Percentiles rank a stretch among this genome's conserved stretches.
phyloP scores from a whole-genome alignment of 2,888 invertebrate genomes.

The Acanthococcus lagerstroemiae region DNA sequence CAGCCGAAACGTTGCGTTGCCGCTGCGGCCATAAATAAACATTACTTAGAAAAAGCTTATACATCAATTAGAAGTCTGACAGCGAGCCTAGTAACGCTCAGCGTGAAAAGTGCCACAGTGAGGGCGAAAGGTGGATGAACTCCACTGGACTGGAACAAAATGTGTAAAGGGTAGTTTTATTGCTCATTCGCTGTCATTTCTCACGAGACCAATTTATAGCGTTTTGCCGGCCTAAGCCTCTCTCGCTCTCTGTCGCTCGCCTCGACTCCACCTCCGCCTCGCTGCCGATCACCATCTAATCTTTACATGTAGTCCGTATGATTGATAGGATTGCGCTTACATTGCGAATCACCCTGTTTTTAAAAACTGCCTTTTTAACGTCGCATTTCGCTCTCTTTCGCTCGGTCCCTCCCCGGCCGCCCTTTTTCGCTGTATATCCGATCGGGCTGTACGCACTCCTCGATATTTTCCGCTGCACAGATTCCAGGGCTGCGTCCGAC shows the following conservation, averaged over 20 bases:
- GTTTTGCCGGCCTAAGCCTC: slow-evolving; percentile 16
- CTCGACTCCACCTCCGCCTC: not conserved
- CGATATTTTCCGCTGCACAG: no score
- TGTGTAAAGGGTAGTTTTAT: slow-evolving; percentile 26
- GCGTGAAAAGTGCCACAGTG: not conserved
- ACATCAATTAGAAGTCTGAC: slow-evolving; percentile 26
- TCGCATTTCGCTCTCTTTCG: no score
- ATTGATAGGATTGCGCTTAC: slow-evolving; percentile 10
- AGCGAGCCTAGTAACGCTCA: slow-evolving; percentile 1
- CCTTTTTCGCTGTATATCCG: no score
- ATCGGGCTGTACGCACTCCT: no score
- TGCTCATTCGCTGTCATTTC: slow-evolving; percentile 24
- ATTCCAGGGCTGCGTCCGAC: no score
- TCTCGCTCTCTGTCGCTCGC: not conserved
- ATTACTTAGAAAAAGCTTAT: slow-evolving; percentile 30
- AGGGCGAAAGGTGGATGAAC: not conserved
- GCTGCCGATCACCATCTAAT: not conserved
- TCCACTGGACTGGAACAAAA: slow-evolving; percentile 24
- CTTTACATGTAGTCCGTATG: not conserved
- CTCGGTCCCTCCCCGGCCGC: no score
- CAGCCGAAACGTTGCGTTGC: no score
- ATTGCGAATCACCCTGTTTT: slow-evolving; percentile 1
- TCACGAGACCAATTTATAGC: slow-evolving; percentile 27
- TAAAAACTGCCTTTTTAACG: no score
- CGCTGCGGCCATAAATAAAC: no score